Percentiles rank a stretch among this genome's conserved stretches.
Evolutionary conservation across 2,888 invertebrate genomes (phyloP).

Genomic region (Margaritifera margaritifera): DNA sequence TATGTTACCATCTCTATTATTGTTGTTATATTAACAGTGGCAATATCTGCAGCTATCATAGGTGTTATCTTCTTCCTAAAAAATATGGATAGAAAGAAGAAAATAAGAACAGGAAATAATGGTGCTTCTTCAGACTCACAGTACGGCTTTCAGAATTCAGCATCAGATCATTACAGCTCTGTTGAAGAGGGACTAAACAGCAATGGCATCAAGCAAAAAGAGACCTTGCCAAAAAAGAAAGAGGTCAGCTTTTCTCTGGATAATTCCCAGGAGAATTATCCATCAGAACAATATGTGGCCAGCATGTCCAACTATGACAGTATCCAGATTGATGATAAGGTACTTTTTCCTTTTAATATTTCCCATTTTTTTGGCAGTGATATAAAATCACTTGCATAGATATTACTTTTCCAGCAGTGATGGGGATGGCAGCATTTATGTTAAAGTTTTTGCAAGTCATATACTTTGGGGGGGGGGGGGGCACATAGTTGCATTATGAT

Average conservation of each 20-base stretch:
- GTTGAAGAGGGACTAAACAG: too few relatives aligned
- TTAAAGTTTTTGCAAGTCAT: too few relatives aligned
- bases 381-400: too few relatives aligned
- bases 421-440: too few relatives aligned
- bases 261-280: constrained; percentile 28
- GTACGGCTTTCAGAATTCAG: constrained; percentile 16
- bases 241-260: constrained; percentile 43
- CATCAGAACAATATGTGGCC: constrained; percentile 11
- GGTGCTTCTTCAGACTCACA: constrained; percentile 6
- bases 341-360: too few relatives aligned
- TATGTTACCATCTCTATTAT: constrained; percentile 46
- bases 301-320: constrained; percentile 5
- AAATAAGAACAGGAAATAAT: not conserved
- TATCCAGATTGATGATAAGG: too few relatives aligned
- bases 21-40: constrained; percentile 47
- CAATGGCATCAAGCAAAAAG: too few relatives aligned
- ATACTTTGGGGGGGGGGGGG: too few relatives aligned
- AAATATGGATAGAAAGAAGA: constrained; percentile 37
- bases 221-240: constrained; percentile 21
- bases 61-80: constrained; percentile 42
- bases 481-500: too few relatives aligned
- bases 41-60: constrained; percentile 42
- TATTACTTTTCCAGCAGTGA: too few relatives aligned
- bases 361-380: too few relatives aligned
- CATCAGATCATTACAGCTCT: not conserved